phyloP scores from a whole-genome alignment of 2,797 vertebrate species.

The Avahi laniger region DNA sequence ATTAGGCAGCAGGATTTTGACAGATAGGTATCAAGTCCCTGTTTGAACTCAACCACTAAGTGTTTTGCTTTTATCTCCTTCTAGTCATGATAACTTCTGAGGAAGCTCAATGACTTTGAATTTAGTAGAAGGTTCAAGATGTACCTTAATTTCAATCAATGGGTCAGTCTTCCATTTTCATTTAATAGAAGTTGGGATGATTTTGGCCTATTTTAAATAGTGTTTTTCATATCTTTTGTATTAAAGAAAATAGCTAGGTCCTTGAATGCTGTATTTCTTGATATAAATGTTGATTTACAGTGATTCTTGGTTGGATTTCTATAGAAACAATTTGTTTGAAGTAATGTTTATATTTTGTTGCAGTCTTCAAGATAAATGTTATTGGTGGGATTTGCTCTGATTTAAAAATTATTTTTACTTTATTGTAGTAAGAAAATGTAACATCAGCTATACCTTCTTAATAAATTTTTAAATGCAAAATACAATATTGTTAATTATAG shows the following conservation, averaged over 20 bases:
- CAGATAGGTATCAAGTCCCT: constrained; percentile 17
- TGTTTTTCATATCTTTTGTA: background rate
- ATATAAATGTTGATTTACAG: background rate
- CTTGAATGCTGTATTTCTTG: background rate
- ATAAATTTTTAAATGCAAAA: background rate
- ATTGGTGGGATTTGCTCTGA: background rate
- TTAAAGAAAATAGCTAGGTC: background rate
- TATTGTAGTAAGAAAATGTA: background rate
- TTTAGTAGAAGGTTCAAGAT: constrained; percentile 11
- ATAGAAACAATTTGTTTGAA: background rate
- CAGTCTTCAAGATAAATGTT: background rate
- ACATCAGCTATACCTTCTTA: background rate
- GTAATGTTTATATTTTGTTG: background rate
- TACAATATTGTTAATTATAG: background rate
- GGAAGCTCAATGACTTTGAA: constrained; percentile 19
- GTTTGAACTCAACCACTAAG: constrained; percentile 4
- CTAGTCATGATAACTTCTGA: constrained; percentile 23
- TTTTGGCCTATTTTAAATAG: background rate
- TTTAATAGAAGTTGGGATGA: background rate
- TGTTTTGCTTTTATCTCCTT: constrained; percentile 51
- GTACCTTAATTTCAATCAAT: constrained; percentile 6
- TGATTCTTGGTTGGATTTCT: constrained; percentile 1
- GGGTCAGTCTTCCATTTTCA: background rate
- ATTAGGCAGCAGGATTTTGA: constrained; percentile 16
- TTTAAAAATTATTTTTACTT: background rate